Conservation (phyloP, 1,140 invertebrate genomes). For the Heliothis subflexa region DNA sequence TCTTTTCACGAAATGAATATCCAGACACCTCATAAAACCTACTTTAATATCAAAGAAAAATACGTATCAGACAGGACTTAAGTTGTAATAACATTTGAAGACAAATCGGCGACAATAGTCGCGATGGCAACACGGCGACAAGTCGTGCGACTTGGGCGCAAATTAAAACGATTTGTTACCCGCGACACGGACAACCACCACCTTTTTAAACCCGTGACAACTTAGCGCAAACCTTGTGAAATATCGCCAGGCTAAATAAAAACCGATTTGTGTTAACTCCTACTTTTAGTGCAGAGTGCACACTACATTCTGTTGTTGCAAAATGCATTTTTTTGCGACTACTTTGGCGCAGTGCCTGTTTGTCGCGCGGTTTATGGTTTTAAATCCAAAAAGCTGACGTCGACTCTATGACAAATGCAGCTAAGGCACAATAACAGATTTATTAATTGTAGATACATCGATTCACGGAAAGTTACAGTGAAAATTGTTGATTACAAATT, state of each 20-base stretch:
- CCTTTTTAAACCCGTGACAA: slow-evolving; percentile 47
- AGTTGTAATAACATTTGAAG: slow-evolving; percentile 42
- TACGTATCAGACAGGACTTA: slow-evolving; percentile 11
- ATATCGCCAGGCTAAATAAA: slow-evolving; percentile 52
- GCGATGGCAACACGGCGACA: slow-evolving; percentile 18
- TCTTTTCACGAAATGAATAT: slow-evolving; percentile 22
- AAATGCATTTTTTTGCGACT: slow-evolving; percentile 41
- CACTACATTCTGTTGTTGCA: slow-evolving; percentile 36
- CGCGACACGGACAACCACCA: slow-evolving; percentile 36
- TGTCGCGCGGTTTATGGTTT: slow-evolving; percentile 27
- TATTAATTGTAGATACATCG: slow-evolving; percentile 11
- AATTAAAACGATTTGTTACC: slow-evolving; percentile 62
- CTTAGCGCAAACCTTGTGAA: slow-evolving; percentile 43
- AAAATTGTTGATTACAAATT: background rate
- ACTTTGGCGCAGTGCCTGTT: slow-evolving; percentile 49
- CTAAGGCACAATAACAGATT: background rate
- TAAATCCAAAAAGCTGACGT: slow-evolving; percentile 36
- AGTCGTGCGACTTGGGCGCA: slow-evolving; percentile 35
- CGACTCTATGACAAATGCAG: slow-evolving; percentile 8
- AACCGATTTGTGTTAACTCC: slow-evolving; percentile 48
- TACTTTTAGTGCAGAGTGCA: slow-evolving; percentile 31
- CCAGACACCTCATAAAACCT: slow-evolving; percentile 29
- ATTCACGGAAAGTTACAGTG: background rate
- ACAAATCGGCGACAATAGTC: slow-evolving; percentile 32
- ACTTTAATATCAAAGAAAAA: slow-evolving; percentile 14